Conservation (phyloP, 2,797 vertebrate genomes). For the Petrocephalus schoutedeni region DNA sequence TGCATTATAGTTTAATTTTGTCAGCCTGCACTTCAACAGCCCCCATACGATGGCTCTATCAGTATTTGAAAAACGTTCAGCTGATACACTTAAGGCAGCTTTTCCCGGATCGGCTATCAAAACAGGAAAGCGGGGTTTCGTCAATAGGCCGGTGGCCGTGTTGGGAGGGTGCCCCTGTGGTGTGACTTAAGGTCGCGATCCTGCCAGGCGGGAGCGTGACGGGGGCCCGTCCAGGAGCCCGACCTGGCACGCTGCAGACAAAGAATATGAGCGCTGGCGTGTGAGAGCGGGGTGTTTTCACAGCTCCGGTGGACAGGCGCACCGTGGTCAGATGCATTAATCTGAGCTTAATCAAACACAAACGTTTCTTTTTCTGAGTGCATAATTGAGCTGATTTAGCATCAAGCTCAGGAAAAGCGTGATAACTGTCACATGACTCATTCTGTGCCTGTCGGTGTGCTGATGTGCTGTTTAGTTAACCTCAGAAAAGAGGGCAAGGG, state of each 20-base stretch:
- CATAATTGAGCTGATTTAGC: slow-evolving; percentile 54
- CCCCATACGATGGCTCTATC: slow-evolving; percentile 54
- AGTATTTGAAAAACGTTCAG: slow-evolving; percentile 36
- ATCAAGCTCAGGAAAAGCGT: slow-evolving; percentile 42
- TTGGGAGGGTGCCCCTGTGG: slow-evolving; percentile 40
- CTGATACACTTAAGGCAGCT: slow-evolving; percentile 57
- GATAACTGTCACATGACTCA: slow-evolving; percentile 45
- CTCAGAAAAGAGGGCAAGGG: slow-evolving; percentile 27
- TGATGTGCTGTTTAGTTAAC: slow-evolving; percentile 61
- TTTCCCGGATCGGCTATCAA: slow-evolving; percentile 69
- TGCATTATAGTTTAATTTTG: slow-evolving; percentile 72
- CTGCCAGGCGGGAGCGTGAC: slow-evolving; percentile 50
- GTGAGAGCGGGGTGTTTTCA: slow-evolving; percentile 43
- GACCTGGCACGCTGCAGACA: slow-evolving; percentile 59
- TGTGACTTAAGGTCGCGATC: slow-evolving; percentile 65
- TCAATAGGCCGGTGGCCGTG: slow-evolving; percentile 35
- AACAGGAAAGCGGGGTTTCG: slow-evolving; percentile 59
- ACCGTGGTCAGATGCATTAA: slow-evolving; percentile 68
- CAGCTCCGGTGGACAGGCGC: slow-evolving; percentile 43
- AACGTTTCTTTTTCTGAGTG: slow-evolving; percentile 60
- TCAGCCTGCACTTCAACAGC: slow-evolving; percentile 54
- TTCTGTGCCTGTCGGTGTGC: slow-evolving; percentile 49
- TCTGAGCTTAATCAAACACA: slow-evolving; percentile 79
- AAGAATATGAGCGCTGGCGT: slow-evolving; percentile 44
- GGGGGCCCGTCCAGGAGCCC: slow-evolving; percentile 50